Evolutionary conservation across 64 coral and sea anemone genomes (phyloP).

Genomic region (Montipora capricornis): DNA sequence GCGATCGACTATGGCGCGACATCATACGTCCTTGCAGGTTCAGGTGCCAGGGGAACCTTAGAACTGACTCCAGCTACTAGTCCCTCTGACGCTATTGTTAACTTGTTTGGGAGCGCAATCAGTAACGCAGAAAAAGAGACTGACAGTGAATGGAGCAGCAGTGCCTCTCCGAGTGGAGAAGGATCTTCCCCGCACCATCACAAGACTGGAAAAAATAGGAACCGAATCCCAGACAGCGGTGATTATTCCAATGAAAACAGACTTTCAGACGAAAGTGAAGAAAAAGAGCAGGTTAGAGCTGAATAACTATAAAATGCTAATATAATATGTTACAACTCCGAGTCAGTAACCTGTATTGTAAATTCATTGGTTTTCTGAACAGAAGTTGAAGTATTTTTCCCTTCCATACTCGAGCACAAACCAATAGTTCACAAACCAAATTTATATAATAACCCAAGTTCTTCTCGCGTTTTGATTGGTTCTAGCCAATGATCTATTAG

Average conservation of each 20-base stretch:
- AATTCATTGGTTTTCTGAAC: not conserved
- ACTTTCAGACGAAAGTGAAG: conserved; percentile 11
- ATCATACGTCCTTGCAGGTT: conserved; percentile 70
- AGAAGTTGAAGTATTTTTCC: too few species aligned
- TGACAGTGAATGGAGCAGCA: not conserved
- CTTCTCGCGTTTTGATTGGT: too few species aligned
- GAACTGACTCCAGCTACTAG: conserved; percentile 80
- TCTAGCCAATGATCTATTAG: too few species aligned
- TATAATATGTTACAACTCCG: too few species aligned
- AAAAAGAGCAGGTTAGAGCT: conserved; percentile 55
- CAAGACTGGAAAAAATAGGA: conserved; percentile 46
- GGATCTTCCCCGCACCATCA: conserved; percentile 15
- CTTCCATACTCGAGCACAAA: too few species aligned
- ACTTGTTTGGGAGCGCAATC: conserved; percentile 58
- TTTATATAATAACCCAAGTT: too few species aligned
- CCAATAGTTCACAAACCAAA: too few species aligned
- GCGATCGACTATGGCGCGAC: conserved; percentile 74
- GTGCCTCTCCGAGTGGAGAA: not conserved
- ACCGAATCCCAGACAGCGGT: conserved; percentile 40
- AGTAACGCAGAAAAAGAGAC: conserved; percentile 49
- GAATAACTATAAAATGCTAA: too few species aligned
- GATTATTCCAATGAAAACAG: not conserved
- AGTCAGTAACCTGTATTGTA: too few species aligned
- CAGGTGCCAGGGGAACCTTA: conserved; percentile 74
- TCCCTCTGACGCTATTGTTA: conserved; percentile 80